Conservation (phyloP, 2,888 invertebrate species). For the Eilema caniola region DNA sequence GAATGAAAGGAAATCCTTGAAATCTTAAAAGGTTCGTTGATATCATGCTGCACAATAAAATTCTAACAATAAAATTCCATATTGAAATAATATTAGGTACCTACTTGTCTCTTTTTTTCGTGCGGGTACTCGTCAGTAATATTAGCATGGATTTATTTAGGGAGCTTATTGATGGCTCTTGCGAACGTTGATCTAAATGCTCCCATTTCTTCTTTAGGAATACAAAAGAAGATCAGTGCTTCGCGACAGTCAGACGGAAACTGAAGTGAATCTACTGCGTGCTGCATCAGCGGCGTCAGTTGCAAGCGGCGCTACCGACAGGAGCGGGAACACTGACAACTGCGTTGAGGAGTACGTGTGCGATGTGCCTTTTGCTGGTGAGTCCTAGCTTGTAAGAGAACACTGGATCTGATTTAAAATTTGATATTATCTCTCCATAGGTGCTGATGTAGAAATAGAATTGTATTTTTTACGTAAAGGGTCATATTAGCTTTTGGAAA, state of each 20-base stretch:
- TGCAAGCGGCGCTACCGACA: slow-evolving; percentile 91
- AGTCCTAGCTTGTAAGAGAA: slow-evolving; percentile 60
- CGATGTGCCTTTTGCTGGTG: slow-evolving; percentile 96
- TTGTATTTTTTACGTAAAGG: background rate
- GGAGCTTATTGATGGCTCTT: too few species aligned
- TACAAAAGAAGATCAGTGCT: slow-evolving; percentile 92
- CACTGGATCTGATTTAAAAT: background rate
- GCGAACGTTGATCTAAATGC: background rate
- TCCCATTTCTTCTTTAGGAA: slow-evolving; percentile 84
- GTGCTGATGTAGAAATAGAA: background rate
- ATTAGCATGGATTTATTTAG: too few species aligned
- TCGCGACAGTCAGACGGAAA: slow-evolving; percentile 95
- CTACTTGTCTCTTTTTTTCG: too few species aligned
- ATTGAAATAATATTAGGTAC: too few species aligned
- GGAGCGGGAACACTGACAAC: slow-evolving; percentile 94
- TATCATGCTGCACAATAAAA: too few species aligned
- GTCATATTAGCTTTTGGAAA: background rate
- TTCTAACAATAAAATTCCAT: too few species aligned
- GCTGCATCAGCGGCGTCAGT: slow-evolving; percentile 93
- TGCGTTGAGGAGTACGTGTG: slow-evolving; percentile 94
- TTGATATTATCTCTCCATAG: background rate
- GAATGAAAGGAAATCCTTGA: too few species aligned
- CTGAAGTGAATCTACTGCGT: slow-evolving; percentile 91
- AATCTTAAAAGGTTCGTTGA: too few species aligned
- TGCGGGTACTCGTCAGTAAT: too few species aligned